Evolutionary conservation across 1,140 invertebrate species (phyloP).

Genomic region (Aphidius ervi): DNA sequence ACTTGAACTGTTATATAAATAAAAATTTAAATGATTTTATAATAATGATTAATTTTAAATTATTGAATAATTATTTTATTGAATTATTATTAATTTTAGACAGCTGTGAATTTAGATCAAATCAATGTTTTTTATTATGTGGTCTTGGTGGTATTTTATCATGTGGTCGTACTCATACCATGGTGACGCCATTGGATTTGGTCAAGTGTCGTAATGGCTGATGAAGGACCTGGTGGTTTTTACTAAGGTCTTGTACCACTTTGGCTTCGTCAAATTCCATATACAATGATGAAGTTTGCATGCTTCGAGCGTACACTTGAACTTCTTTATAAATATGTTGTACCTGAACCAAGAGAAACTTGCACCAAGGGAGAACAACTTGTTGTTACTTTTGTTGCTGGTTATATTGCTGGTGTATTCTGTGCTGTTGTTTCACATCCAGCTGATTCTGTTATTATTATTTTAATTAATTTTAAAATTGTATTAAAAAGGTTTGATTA

Average conservation of each 20-base stretch:
- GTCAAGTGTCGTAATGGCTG: constrained; percentile 89
- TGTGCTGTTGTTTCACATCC: constrained; percentile 99
- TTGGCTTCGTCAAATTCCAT: constrained; percentile 98
- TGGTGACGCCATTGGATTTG: constrained; percentile 92
- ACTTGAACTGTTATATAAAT: no score
- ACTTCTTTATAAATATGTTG: constrained; percentile 82
- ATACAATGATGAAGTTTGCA: constrained; percentile 99
- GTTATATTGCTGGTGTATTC: constrained; percentile 99
- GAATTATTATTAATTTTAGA: constrained; percentile 50
- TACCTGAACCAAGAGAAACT: constrained; percentile 91
- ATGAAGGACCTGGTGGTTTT: constrained; percentile 78
- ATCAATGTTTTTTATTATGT: constrained; percentile 90
- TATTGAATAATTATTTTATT: neutral
- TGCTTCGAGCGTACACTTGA: constrained; percentile 99
- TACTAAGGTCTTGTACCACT: constrained; percentile 95
- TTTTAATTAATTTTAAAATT: neutral
- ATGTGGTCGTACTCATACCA: constrained; percentile 85
- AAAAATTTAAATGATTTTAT: neutral
- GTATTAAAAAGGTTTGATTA: neutral
- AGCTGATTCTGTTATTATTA: constrained; percentile 76
- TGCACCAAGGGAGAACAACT: constrained; percentile 94
- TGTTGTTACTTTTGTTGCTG: constrained; percentile 93
- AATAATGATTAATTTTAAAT: constrained; percentile 10
- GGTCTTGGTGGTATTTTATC: constrained; percentile 93
- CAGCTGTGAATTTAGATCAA: constrained; percentile 90